Percentiles rank a stretch among this genome's conserved stretches.
phyloP scores from a whole-genome alignment of 2,113 vertebrate genomes.

The Progne subis region DNA sequence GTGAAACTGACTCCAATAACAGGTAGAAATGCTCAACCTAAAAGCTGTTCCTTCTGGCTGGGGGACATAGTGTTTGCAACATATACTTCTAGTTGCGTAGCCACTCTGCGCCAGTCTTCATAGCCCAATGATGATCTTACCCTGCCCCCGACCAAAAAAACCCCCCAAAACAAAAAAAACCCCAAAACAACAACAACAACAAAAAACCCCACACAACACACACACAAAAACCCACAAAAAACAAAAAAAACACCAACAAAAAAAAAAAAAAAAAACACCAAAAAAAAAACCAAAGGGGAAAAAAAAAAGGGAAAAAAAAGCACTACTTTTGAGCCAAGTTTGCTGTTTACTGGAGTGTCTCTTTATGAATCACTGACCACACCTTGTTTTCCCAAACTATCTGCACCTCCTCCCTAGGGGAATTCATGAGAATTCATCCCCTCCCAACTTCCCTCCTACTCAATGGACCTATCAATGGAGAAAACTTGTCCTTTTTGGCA shows the following conservation, averaged over 20 bases:
- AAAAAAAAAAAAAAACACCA: too few species aligned
- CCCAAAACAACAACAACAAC: too few species aligned
- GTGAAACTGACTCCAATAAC: not conserved
- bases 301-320: not conserved
- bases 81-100: not conserved
- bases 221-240: too few species aligned
- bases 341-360: conserved; percentile 47
- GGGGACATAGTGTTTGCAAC: not conserved
- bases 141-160: rapidly evolving
- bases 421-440: conserved; percentile 41
- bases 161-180: not conserved
- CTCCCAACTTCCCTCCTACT: conserved; percentile 59
- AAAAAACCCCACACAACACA: too few species aligned
- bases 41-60: not conserved
- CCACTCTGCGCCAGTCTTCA: not conserved
- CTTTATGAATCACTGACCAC: conserved; percentile 61
- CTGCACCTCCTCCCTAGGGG: conserved; percentile 6
- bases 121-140: not conserved
- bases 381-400: conserved; percentile 60
- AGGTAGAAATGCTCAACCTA: conserved; percentile 4
- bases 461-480: conserved; percentile 72
- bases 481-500: conserved; percentile 72
- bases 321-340: not conserved
- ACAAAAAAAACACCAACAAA: not conserved
- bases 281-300: not conserved